phyloP scores from a whole-genome alignment of 2,888 invertebrate species.

The Ischnus inquisitorius region DNA sequence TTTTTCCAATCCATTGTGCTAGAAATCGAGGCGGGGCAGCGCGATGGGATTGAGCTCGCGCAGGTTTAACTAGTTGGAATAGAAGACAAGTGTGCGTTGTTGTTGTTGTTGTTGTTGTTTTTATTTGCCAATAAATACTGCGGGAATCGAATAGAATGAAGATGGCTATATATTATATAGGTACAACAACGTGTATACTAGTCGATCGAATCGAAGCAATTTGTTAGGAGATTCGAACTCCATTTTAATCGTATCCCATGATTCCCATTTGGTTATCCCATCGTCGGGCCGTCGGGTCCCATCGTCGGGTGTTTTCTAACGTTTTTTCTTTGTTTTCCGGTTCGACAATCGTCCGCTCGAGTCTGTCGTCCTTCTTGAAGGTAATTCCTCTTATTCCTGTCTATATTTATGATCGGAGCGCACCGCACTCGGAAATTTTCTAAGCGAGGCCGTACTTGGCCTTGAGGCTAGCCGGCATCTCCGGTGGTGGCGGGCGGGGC shows the following conservation, averaged over 20 bases:
- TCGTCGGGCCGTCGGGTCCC: conserved; percentile 43
- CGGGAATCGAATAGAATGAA: conserved; percentile 56
- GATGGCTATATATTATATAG: conserved; percentile 52
- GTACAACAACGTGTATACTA: conserved; percentile 54
- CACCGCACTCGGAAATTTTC: conserved; percentile 64
- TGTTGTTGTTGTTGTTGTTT: conserved; percentile 17
- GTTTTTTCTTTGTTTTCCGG: conserved; percentile 1
- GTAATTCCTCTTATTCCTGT: conserved; percentile 31
- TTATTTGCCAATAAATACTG: conserved; percentile 62
- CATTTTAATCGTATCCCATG: not conserved
- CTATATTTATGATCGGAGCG: conserved; percentile 55
- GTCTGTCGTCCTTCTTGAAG: conserved; percentile 48
- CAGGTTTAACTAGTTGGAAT: no score
- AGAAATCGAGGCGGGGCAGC: no score
- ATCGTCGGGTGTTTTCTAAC: conserved; percentile 50
- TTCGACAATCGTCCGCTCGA: conserved; percentile 56
- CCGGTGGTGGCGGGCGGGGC: conserved; percentile 98
- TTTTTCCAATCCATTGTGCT: no score
- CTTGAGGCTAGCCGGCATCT: conserved; percentile 97
- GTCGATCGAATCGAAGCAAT: conserved; percentile 41
- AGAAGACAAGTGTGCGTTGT: not conserved
- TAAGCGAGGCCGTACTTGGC: conserved; percentile 87
- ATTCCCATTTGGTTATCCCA: conserved; percentile 4
- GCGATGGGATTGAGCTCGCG: no score
- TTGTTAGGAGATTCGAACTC: conserved; percentile 32